Evolutionary conservation across 2,113 vertebrate species (phyloP), one percentile per base, ranked within the genome.

Genomic region (Sapayoa aenigma): DNA sequence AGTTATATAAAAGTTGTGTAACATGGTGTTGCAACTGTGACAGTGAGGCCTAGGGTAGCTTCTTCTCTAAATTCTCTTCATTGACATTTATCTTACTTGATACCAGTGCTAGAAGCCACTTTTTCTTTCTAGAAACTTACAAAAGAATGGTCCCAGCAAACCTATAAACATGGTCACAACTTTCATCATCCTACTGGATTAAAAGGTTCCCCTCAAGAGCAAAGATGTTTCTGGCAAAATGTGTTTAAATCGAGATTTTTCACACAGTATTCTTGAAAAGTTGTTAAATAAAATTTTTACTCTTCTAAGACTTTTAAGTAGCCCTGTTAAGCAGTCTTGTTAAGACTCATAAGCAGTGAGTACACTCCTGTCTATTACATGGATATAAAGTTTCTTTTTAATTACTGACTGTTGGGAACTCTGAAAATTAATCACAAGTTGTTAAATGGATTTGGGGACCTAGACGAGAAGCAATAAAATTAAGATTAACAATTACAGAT

Each of bases 1-100:
- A 67, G 53, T 91, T 95, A 78, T 17, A 78, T 93, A 91, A 95
- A 90, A 92, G 68, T 87, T 91, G 80, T 73, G 67, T 85, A 95
- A 79, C 5, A 1, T 30, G 30, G n/a, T 17, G 65, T 9, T 80
- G 47, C 6, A 14, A 74, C 35, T 52, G 15, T 11, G 62, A 44
- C 18, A 73, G 60, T 46, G 71, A 56, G 44, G 58, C 65, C 46
- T 50, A 58, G 8, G 46, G 14, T 31, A 66, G 21, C 6, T 73
- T 73, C 37, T 63, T 42, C 9, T 58, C 42, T 50, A 22, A 8
- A 52, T 69, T 11, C 16, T 71, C 63, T 52, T 90, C 52, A 75
- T 2, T 37, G 13, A 56, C 3, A 47, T 25, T 42, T 59, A 41
- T 49, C 89, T 84, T 76, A 76, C 9, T 4, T 20, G 62, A 14